Percentiles rank a stretch among this genome's conserved stretches.
Evolutionary conservation across 1,140 invertebrate species (phyloP).

Genomic region (Melanaphis sacchari): DNA sequence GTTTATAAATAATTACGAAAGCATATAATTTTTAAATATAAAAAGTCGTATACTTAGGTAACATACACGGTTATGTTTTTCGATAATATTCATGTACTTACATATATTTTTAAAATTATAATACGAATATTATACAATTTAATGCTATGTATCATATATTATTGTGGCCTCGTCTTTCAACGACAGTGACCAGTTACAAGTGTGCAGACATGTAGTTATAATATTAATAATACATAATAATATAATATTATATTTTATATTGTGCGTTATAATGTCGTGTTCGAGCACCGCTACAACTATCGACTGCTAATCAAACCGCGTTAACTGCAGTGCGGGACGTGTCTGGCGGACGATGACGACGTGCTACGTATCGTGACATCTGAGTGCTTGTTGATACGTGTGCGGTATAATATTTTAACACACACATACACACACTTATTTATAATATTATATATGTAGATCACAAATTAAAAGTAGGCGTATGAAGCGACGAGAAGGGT

Average conservation of each 20-base stretch:
- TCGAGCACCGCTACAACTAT: neutral
- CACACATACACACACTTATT: neutral
- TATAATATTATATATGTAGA: conserved; percentile 2
- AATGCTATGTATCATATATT: neutral
- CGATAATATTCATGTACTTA: neutral
- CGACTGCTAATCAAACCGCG: neutral
- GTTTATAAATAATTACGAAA: neutral
- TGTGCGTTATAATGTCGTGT: neutral
- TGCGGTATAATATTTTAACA: conserved; percentile 15
- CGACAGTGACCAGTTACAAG: neutral
- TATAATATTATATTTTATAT: neutral
- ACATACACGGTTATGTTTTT: too few relatives aligned
- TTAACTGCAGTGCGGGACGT: neutral
- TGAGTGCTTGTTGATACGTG: neutral
- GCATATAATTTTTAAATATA: neutral
- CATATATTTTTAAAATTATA: neutral
- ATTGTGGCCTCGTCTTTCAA: neutral
- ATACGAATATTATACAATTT: neutral
- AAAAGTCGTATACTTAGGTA: neutral
- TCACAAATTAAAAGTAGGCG: conserved; percentile 43
- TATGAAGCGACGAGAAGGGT: neutral
- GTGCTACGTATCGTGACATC: neutral
- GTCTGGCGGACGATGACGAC: neutral
- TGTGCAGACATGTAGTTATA: neutral
- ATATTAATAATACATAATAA: neutral